Evolutionary conservation across 2,888 invertebrate genomes (phyloP), one percentile per base, ranked within the genome.

Genomic region (Eurytoma adleriae): DNA sequence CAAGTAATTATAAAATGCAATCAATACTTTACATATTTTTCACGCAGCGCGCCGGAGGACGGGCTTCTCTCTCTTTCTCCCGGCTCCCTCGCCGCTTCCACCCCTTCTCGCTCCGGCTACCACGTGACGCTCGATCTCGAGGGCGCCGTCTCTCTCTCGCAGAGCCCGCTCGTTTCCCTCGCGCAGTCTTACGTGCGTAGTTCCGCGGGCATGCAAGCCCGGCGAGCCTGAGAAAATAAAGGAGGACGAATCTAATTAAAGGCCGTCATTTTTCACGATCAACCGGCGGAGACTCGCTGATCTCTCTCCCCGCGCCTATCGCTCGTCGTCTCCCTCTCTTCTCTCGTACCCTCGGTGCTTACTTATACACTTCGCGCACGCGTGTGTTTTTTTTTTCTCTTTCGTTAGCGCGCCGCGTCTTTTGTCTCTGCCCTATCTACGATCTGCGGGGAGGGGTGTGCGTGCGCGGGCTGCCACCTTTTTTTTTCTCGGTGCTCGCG

Each of bases 21-120:
- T 90, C 90, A 90, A 90, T 90, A 90, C 90, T 90, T 90, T 90
- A 90, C 90, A 90, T 90, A 90, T 90, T 90, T 90, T 90, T 90
- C 90, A 90, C 90, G 89, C 89, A 88, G 87, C 85, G 85, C 71
- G 67, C 72, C 72, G 61, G 81, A 74, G 74, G 73, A 74, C 73
- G 73, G 62, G 64, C 67, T 30, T n/a, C 40, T 56, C 68, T 27
- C 83, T 82, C 62, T 20, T 24, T 24, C 54, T 62, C 79, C 84
- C n/a, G 30, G 7, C 40, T n/a, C 54, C 62, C 62, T 48, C 64
- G 18, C 54, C 54, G 30, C 18, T 10, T 10, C 56, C 13, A 70
- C 27, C n/a, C 64, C 12, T 48, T 74, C 52, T 57, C 50, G 73
- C 27, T 30, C 81, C 75, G 69, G 83, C 40, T 83, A 85, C 84